phyloP scores from a whole-genome alignment of 2,113 vertebrate genomes.

The Vimba vimba region DNA sequence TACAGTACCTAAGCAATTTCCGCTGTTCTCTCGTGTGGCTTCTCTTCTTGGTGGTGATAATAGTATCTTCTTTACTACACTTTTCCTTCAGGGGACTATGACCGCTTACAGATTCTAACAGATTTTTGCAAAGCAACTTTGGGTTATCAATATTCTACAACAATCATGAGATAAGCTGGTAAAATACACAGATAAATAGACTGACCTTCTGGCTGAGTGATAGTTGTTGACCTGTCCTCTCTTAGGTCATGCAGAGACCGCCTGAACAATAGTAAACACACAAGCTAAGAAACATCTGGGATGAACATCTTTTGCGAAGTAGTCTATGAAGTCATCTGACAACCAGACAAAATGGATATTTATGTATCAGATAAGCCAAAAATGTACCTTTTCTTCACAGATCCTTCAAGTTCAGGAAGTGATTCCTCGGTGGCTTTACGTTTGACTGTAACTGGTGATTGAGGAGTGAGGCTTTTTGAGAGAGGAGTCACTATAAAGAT shows the following conservation, averaged over 20 bases:
- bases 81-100: constrained; percentile 40
- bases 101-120: constrained; percentile 22
- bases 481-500: background rate
- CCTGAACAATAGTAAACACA: constrained; percentile 42
- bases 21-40: constrained; percentile 4
- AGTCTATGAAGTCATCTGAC: background rate
- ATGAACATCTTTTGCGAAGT: background rate
- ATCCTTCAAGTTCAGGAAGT: constrained; percentile 51
- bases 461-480: constrained; percentile 47
- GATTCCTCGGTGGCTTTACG: constrained; percentile 58
- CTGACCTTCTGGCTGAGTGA: constrained; percentile 52
- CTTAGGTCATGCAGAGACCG: constrained; percentile 63
- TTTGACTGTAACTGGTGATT: constrained; percentile 53
- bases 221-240: constrained; percentile 34
- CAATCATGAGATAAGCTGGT: background rate
- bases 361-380: background rate
- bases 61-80: constrained; percentile 10
- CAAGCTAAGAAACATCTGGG: background rate
- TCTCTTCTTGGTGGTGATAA: constrained; percentile 37
- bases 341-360: background rate
- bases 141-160: background rate
- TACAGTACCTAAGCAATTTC: constrained; percentile 42
- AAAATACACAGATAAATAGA: background rate
- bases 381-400: constrained; percentile 61
- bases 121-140: background rate